A percentile compares a stretch with the other conserved stretches of the same genome.
phyloP scores from a whole-genome alignment of 1,140 invertebrate genomes.

The Mactra quadrangularis region DNA sequence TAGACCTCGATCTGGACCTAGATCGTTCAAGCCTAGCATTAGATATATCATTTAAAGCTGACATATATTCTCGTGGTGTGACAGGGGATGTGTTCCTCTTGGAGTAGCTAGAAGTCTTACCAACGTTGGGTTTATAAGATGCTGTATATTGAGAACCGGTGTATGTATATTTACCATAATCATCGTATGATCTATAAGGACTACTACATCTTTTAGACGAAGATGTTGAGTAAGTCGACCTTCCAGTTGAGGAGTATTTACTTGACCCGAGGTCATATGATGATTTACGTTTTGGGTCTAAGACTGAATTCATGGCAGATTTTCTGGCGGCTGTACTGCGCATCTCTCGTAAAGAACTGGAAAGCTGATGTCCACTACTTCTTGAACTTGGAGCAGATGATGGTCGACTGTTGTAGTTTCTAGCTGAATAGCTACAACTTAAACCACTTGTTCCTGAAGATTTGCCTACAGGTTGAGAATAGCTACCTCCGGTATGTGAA shows the following conservation, averaged over 20 bases:
- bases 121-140: too few relatives aligned
- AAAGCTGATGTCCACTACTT: not conserved
- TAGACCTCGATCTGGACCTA: slow-evolving; percentile 28
- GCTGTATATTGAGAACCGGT: too few relatives aligned
- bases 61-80: not conserved
- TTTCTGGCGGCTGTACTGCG: slow-evolving; percentile 14
- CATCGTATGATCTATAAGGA: too few relatives aligned
- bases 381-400: not conserved
- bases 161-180: too few relatives aligned
- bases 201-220: too few relatives aligned
- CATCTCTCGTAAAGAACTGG: slow-evolving; percentile 9
- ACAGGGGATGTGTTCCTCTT: too few relatives aligned
- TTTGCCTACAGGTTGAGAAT: too few relatives aligned
- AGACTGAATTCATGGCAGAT: not conserved
- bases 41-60: slow-evolving; percentile 10
- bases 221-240: not conserved
- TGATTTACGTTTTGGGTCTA: not conserved
- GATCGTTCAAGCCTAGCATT: slow-evolving; percentile 31
- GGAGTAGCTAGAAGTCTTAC: too few relatives aligned
- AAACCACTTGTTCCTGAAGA: too few relatives aligned
- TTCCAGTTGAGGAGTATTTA: not conserved
- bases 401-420: not conserved
- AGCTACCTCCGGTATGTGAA: too few relatives aligned
- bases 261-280: not conserved
- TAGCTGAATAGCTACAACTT: too few relatives aligned